A percentile compares a stretch with the other conserved stretches of the same genome.
Conservation (phyloP, 1,140 invertebrate species). For the Drosophila truncata region DNA sequence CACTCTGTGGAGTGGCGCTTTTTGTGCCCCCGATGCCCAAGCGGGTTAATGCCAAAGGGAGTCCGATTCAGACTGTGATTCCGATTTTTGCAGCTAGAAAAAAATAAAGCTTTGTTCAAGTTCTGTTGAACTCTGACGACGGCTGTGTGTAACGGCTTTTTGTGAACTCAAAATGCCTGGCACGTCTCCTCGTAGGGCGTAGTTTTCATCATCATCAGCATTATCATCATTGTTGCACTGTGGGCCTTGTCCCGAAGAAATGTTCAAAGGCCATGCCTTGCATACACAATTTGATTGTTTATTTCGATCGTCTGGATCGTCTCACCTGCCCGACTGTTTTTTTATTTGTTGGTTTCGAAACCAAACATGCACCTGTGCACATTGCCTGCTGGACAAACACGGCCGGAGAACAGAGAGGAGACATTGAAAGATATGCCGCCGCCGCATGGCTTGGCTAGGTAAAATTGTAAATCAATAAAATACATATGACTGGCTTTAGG, state of each 20-base stretch:
- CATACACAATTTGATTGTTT: constrained; percentile 73
- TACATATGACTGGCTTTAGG: neutral
- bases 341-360: constrained; percentile 47
- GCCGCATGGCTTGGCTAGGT: constrained; percentile 4
- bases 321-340: constrained; percentile 21
- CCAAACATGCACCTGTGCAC: constrained; percentile 54
- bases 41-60: constrained; percentile 53
- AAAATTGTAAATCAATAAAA: constrained; percentile 39
- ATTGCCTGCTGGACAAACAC: constrained; percentile 35
- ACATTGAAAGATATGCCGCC: constrained; percentile 13
- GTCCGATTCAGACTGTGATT: constrained; percentile 10
- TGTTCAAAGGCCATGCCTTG: constrained; percentile 58
- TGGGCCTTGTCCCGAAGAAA: constrained; percentile 37
- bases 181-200: constrained; percentile 28
- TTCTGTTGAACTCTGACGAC: constrained; percentile 53
- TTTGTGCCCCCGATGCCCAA: constrained; percentile 40
- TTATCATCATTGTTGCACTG: constrained; percentile 34
- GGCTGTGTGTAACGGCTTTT: constrained; percentile 26
- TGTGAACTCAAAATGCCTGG: constrained; percentile 62
- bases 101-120: constrained; percentile 9
- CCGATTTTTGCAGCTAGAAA: constrained; percentile 34
- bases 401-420: neutral
- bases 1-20: constrained; percentile 19
- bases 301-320: constrained; percentile 47
- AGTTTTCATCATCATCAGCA: constrained; percentile 54